These are phyloP conservation scores for Gallinago undulata DNA, from an alignment of 2,113 vertebrate species.

Conservation along the genomic window DNA sequence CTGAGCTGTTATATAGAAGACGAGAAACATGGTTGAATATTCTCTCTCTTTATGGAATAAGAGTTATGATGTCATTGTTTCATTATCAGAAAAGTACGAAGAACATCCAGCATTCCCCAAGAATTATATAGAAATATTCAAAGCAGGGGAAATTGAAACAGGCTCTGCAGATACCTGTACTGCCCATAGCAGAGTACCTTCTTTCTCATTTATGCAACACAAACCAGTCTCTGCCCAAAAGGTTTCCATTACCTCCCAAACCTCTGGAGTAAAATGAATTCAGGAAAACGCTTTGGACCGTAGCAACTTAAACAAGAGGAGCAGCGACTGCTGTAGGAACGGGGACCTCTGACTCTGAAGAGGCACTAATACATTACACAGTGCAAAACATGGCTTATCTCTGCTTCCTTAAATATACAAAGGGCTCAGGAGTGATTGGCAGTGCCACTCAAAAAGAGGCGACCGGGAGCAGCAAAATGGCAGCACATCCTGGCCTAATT, in stretches of 20 bases:
- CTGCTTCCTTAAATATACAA: background rate
- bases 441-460: background rate
- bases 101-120: background rate
- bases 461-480: background rate
- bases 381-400: background rate
- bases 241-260: background rate
- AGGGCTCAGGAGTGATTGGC: background rate
- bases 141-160: background rate
- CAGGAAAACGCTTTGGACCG: background rate
- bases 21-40: background rate
- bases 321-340: fast-evolving
- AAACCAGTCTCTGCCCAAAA: background rate
- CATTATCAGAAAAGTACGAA: background rate
- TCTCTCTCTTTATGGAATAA: background rate
- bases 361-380: background rate
- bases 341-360: background rate
- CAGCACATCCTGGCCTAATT: background rate
- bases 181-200: background rate
- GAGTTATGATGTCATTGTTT: background rate
- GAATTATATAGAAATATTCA: background rate
- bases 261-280: background rate
- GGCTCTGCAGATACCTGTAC: background rate
- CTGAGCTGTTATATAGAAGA: background rate
- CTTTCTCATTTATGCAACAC: background rate
- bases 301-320: background rate